Conservation (phyloP, 2,797 vertebrate genomes). For the Malacoctenus gilli region DNA sequence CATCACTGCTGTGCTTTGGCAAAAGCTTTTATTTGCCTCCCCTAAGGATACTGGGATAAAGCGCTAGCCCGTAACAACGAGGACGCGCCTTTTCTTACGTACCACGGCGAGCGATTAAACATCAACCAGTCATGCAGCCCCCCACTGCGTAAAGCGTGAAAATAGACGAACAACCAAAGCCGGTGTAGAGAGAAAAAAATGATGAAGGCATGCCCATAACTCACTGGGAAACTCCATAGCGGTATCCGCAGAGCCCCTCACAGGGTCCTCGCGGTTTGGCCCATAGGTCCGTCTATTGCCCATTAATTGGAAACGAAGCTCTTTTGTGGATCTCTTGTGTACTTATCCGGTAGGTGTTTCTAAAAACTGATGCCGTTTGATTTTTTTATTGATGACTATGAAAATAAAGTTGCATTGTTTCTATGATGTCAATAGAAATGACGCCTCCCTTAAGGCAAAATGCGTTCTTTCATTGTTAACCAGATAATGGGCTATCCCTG, state of each 20-base stretch:
- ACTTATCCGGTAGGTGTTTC: slow-evolving; percentile 86
- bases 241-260: slow-evolving; percentile 75
- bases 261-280: slow-evolving; percentile 75
- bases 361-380: slow-evolving; percentile 75
- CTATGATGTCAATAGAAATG: slow-evolving; percentile 72
- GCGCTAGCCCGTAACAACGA: slow-evolving; percentile 48
- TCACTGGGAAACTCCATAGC: slow-evolving; percentile 84
- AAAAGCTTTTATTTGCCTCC: slow-evolving; percentile 76
- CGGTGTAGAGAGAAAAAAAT: slow-evolving; percentile 48
- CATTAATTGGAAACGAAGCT: slow-evolving; percentile 83
- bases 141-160: slow-evolving; percentile 62
- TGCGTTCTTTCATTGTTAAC: slow-evolving; percentile 79
- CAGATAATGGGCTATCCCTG: slow-evolving; percentile 66
- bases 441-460: slow-evolving; percentile 72
- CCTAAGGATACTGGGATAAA: slow-evolving; percentile 65
- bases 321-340: slow-evolving; percentile 81
- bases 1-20: slow-evolving; percentile 73
- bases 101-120: slow-evolving; percentile 59
- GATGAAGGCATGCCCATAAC: slow-evolving; percentile 71
- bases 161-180: slow-evolving; percentile 53
- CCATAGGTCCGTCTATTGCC: slow-evolving; percentile 80
- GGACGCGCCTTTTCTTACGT: slow-evolving; percentile 67
- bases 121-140: slow-evolving; percentile 46
- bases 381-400: slow-evolving; percentile 78
- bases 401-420: slow-evolving; percentile 80